Percentiles rank a stretch among this genome's conserved stretches.
Evolutionary conservation across 2,888 invertebrate genomes (phyloP).

Genomic region (Pyrrhosoma nymphula): DNA sequence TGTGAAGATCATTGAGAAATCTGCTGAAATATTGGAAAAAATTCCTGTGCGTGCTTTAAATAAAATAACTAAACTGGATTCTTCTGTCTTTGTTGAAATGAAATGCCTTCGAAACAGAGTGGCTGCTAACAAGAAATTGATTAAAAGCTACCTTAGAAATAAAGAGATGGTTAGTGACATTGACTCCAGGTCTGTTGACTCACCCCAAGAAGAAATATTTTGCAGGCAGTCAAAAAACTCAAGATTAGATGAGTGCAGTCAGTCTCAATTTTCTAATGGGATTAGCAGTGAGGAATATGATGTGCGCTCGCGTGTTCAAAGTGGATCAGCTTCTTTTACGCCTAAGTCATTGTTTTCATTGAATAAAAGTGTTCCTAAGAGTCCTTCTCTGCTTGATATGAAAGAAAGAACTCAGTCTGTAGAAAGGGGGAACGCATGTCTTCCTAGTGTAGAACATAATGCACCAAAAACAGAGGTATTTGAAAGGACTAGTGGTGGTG

Average conservation of each 20-base stretch:
- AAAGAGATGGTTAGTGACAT: constrained; percentile 72
- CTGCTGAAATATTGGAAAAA: constrained; percentile 81
- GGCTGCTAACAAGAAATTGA: constrained; percentile 80
- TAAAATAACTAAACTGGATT: constrained; percentile 77
- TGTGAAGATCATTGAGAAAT: constrained; percentile 80
- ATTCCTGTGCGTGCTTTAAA: constrained; percentile 82
- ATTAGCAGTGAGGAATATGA: background rate
- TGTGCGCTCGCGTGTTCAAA: constrained; percentile 61
- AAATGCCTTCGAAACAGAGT: constrained; percentile 80
- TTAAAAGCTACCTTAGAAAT: constrained; percentile 75
- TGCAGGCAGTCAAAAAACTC: background rate
- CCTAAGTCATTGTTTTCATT: constrained; percentile 25
- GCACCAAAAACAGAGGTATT: background rate
- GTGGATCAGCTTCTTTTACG: background rate
- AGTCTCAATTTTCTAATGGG: background rate
- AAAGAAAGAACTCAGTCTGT: background rate
- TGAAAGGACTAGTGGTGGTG: constrained; percentile 17
- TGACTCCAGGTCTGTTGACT: constrained; percentile 73
- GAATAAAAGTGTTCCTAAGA: constrained; percentile 29
- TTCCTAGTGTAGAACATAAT: background rate
- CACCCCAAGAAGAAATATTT: constrained; percentile 74
- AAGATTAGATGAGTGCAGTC: background rate
- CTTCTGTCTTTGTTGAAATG: constrained; percentile 79
- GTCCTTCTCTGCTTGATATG: constrained; percentile 41
- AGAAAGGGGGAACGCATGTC: background rate